Conservation (phyloP, 1,140 invertebrate genomes). For the Monochamus saltuarius region DNA sequence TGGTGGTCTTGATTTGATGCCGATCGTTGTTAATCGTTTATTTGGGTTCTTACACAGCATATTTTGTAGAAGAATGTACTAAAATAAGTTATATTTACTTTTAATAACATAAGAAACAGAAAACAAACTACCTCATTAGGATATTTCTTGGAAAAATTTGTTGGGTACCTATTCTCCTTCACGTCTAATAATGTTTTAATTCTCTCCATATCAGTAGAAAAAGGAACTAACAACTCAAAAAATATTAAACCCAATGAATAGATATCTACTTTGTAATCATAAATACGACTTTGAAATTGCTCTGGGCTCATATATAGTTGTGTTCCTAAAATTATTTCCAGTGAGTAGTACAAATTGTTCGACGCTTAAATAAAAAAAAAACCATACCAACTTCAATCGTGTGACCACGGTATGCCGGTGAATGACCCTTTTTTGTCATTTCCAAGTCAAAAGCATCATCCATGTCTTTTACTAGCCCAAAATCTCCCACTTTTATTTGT, state of each 20-base stretch:
- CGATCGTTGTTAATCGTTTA: constrained; percentile 73
- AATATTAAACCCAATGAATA: constrained; percentile 93
- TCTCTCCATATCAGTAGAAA: constrained; percentile 88
- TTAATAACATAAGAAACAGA: constrained; percentile 11
- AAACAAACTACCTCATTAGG: constrained; percentile 66
- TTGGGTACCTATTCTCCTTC: constrained; percentile 69
- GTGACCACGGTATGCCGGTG: constrained; percentile 47
- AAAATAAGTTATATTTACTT: constrained; percentile 45
- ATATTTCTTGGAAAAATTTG: constrained; percentile 64
- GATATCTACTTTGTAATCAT: constrained; percentile 95
- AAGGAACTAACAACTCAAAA: constrained; percentile 88
- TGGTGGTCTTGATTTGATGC: constrained; percentile 62
- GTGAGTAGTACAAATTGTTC: no score
- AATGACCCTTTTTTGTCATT: constrained; percentile 38
- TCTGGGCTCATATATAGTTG: constrained; percentile 97
- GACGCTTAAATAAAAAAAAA: constrained; percentile 23
- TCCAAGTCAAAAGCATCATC: constrained; percentile 61
- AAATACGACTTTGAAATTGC: constrained; percentile 74
- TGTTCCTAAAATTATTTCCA: constrained; percentile 64
- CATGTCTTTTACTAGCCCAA: constrained; percentile 90
- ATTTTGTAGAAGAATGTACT: constrained; percentile 71
- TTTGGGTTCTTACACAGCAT: constrained; percentile 76
- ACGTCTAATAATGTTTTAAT: constrained; percentile 63
- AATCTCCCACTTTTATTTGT: constrained; percentile 93
- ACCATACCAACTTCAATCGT: constrained; percentile 61